Base-by-base conservation (phyloP, 2,888 invertebrate genomes). In the Diarsia mendica region DNA sequence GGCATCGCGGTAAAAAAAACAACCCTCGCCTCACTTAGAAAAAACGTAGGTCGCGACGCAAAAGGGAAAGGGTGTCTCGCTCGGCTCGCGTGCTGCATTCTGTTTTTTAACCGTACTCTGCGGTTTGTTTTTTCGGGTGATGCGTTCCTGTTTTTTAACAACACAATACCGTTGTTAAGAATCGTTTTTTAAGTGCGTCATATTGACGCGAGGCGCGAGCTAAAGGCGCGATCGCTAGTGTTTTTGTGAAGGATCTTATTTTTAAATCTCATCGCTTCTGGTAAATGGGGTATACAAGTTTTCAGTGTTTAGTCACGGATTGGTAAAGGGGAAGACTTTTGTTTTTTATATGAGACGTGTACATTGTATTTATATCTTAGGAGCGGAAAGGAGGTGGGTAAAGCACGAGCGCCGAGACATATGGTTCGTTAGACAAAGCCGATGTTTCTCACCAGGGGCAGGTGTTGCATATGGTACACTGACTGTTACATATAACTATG, bases 61-160 rank as follows among this genome's bases (percentile, higher is more conserved):
- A 95, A 96, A 96, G 96, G 95, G 96, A 96, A 96, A 96, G 96
- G 96, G 96, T 96, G 95, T 94, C 94, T 94, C 93, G 89, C 84
- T 88, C 88, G 89, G 82, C 93, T 95, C 96, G 96, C 96, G 96
- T 95, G 96, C 95, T 96, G 96, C 94, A 90, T 94, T 96, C 91
- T 93, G 94, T 96, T 96, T 96, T 95, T 96, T 96, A 95, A 95
- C 93, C 90, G 92, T 92, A 93, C 90, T 93, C 95, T 94, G 96
- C 92, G 96, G 96, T 96, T 95, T 96, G 94, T 95, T 96, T 96
- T 96, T 96, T 95, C 93, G 91, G 84, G 87, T 91, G 92, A 93
- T 93, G 94, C 94, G 94, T 95, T 93, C 91, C 92, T 95, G 95
- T 96, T 96, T 96, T 96, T 96, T 95, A 96, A 96, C 94, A 95